Conservation (phyloP, 1,140 invertebrate genomes). For the Atta colombica region DNA sequence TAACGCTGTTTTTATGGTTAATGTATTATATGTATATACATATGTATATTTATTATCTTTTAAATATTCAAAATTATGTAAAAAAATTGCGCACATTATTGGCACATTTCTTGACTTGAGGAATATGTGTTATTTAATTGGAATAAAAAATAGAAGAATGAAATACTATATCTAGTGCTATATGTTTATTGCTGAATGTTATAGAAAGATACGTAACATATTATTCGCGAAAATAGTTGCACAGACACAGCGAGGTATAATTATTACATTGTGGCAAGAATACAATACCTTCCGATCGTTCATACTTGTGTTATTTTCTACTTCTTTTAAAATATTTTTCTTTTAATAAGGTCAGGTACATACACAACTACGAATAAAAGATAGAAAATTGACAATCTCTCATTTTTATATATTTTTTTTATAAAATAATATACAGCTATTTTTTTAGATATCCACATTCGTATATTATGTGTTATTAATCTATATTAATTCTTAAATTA, state of each 20-base stretch:
- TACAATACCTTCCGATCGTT: background rate
- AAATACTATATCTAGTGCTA: background rate
- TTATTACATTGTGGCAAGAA: background rate
- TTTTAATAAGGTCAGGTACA: constrained; percentile 16
- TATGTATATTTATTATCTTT: constrained; percentile 43
- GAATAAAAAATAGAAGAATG: constrained; percentile 13
- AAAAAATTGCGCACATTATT: constrained; percentile 50
- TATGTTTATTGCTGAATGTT: constrained; percentile 22
- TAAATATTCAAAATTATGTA: constrained; percentile 29
- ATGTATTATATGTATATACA: constrained; percentile 55
- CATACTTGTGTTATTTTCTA: background rate
- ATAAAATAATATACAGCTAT: constrained; percentile 85
- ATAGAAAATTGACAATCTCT: constrained; percentile 74
- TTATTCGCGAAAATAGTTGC: constrained; percentile 20
- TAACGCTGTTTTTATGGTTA: background rate
- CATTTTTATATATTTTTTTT: constrained; percentile 83
- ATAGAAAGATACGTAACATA: constrained; percentile 34
- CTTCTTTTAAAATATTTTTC: background rate
- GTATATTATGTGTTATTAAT: constrained; percentile 78
- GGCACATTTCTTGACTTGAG: constrained; percentile 44
- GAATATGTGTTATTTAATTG: background rate
- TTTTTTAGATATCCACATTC: constrained; percentile 80
- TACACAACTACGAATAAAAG: constrained; percentile 67
- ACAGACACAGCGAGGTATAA: background rate
- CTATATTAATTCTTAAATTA: constrained; percentile 81